Conservation (phyloP, 2,797 vertebrate species). For the Sebastiscus albofasciatus region DNA sequence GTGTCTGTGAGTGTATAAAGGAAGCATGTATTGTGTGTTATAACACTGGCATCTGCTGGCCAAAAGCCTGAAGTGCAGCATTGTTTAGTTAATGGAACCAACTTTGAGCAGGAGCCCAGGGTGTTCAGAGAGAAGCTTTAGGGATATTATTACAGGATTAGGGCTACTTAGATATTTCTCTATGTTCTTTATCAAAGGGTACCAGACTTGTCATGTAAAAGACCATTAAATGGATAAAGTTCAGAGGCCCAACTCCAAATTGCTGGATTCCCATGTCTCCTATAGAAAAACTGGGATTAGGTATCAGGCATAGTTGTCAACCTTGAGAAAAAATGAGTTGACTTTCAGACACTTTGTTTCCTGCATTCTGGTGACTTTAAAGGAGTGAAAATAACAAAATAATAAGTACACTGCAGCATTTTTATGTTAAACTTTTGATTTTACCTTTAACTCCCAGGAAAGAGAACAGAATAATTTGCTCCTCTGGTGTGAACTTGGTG, state of each 20-base stretch:
- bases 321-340: too few relatives aligned
- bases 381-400: too few relatives aligned
- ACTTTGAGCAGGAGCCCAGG: not conserved
- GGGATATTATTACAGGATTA: conserved; percentile 28
- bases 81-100: not conserved
- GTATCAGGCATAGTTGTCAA: not conserved
- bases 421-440: too few relatives aligned
- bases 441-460: too few relatives aligned
- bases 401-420: too few relatives aligned
- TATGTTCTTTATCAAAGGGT: conserved; percentile 1
- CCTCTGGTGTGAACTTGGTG: too few relatives aligned
- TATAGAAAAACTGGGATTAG: not conserved
- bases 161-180: not conserved
- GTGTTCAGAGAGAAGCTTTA: conserved; percentile 6
- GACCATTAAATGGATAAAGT: not conserved
- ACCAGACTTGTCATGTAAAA: not conserved
- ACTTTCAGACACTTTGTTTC: too few relatives aligned
- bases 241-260: not conserved
- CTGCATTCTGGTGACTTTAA: too few relatives aligned
- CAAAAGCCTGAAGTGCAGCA: conserved; percentile 37
- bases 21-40: not conserved
- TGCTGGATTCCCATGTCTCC: not conserved
- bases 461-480: too few relatives aligned
- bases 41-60: conserved; percentile 71
- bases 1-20: not conserved